Evolutionary conservation across 2,113 vertebrate genomes (phyloP).

Genomic region (Oryzias celebensis): DNA sequence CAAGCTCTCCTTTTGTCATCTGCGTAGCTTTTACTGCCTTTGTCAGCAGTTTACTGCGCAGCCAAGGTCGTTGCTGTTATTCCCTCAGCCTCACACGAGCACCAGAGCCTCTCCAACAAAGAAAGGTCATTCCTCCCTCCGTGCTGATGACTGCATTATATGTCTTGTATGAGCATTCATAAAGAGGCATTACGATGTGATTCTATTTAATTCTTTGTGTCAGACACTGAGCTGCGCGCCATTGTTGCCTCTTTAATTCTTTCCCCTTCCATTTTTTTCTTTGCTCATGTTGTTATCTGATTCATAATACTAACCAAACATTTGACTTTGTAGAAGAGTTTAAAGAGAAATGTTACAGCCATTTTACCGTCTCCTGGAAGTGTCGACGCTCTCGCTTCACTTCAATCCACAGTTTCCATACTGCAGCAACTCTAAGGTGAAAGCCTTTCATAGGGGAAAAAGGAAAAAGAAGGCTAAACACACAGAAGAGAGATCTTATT

Average conservation of each 20-base stretch:
- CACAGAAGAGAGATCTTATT: slow-evolving; percentile 73
- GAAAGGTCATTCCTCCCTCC: slow-evolving; percentile 64
- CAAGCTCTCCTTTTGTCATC: slow-evolving; percentile 67
- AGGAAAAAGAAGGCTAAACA: slow-evolving; percentile 73
- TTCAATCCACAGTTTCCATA: slow-evolving; percentile 33
- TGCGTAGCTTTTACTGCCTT: slow-evolving; percentile 64
- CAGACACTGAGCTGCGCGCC: neutral
- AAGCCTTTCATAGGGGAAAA: slow-evolving; percentile 62
- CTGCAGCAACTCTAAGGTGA: slow-evolving; percentile 47
- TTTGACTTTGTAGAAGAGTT: slow-evolving; percentile 13
- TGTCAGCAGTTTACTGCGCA: slow-evolving; percentile 73
- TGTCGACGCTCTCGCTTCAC: slow-evolving; percentile 38
- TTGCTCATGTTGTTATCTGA: too few species aligned
- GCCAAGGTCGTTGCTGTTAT: slow-evolving; percentile 70
- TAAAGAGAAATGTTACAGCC: slow-evolving; percentile 10
- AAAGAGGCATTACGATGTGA: slow-evolving; percentile 34
- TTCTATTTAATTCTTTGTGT: slow-evolving; percentile 1
- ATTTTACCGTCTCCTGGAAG: slow-evolving; percentile 46
- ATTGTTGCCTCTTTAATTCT: slow-evolving; percentile 6
- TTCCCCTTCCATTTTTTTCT: neutral
- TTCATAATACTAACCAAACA: slow-evolving; percentile 9
- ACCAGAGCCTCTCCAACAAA: slow-evolving; percentile 48
- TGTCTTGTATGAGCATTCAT: slow-evolving; percentile 40
- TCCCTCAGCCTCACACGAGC: slow-evolving; percentile 41
- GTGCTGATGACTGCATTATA: slow-evolving; percentile 43